Percentiles rank a stretch among this genome's conserved stretches.
Evolutionary conservation across 30 jellyfish, hydroid and myxozoan species (phyloP).

Genomic region (Pseudorhiza aurosa): DNA sequence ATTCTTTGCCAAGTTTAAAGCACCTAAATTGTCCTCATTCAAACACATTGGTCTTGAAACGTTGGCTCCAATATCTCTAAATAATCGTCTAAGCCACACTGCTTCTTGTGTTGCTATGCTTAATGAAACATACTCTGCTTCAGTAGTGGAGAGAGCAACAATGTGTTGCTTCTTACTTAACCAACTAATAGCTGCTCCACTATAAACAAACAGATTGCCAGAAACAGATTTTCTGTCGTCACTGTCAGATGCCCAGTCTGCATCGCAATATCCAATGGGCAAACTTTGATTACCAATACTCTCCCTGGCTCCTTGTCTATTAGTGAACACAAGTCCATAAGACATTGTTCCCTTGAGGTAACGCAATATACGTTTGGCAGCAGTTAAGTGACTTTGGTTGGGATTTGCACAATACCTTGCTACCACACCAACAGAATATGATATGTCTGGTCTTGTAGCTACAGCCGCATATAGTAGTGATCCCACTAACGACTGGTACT

Average conservation of each 20-base stretch:
- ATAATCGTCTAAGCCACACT: slow-evolving; percentile 25
- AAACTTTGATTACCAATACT: not conserved
- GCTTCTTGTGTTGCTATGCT: slow-evolving; percentile 50
- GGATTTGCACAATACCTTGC: slow-evolving; percentile 2
- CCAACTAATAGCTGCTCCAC: slow-evolving; percentile 38
- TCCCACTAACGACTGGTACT: slow-evolving; percentile 29
- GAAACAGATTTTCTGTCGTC: slow-evolving; percentile 12
- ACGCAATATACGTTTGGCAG: slow-evolving; percentile 21
- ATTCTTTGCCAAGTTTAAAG: not conserved
- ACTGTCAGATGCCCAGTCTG: slow-evolving; percentile 38
- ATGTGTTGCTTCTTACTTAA: slow-evolving; percentile 17
- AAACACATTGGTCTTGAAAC: not conserved
- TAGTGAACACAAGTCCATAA: not conserved
- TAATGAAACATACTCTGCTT: slow-evolving; percentile 45
- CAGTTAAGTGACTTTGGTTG: slow-evolving; percentile 2
- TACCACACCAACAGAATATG: slow-evolving; percentile 24
- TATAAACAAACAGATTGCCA: slow-evolving; percentile 19
- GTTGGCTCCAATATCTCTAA: not conserved
- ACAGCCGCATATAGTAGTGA: slow-evolving; percentile 7
- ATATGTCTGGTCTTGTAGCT: slow-evolving; percentile 34
- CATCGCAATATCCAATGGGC: slow-evolving; percentile 30
- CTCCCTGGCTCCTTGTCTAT: not conserved
- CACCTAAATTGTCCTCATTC: slow-evolving; percentile 22
- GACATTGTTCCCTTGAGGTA: slow-evolving; percentile 43
- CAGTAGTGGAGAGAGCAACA: slow-evolving; percentile 36